Base-by-base conservation (phyloP, 1,140 invertebrate genomes). In the Centruroides vittatus region DNA sequence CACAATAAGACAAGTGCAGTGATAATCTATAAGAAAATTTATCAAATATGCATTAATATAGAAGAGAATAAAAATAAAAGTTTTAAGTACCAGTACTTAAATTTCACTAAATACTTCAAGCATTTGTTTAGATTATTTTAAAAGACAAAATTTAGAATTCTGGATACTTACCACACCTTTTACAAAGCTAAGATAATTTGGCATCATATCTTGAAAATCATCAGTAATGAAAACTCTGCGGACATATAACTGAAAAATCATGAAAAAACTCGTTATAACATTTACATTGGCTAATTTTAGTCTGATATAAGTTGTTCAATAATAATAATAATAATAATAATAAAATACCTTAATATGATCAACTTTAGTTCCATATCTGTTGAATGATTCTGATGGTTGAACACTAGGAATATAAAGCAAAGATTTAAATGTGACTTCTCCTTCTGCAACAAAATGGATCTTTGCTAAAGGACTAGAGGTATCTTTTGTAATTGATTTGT, bases 121-220 rank as follows among this genome's bases (percentile, higher is more conserved):
- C 35, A 13, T 64, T 51, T 36, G 34, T 13, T 58, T 12, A 64
- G 48, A 58, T 46, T 57, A 41, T 61, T 13, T 5, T 3, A 12
- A 58, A 48, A 61, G 34, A 13, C 11, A 23, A 41, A 34, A 53
- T 35, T 49, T 23, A 35, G 55, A 58, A 5, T 53, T 6, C 23
- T 23, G 23, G 23, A 34, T 50, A 70, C 71, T 68, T 55, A 76
- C 96, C 63, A 99, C 87, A 69, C 97, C 97, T 66, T 86, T 83
- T 58, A 97, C 82, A 72, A 99, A 99, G 56, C 80, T 86, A 62
- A 99, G 78, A 73, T 98, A 99, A 73, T 93, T 97, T 56, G 97
- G 97, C 85, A 99, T 92, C 86, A 99, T 93, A 71, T 99, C 96
- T 71, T 93, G 93, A 77, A 99, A 98, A 78, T 99, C 93, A 70